Evolutionary conservation across 2,797 vertebrate genomes (phyloP).

Genomic region (Mus caroli): DNA sequence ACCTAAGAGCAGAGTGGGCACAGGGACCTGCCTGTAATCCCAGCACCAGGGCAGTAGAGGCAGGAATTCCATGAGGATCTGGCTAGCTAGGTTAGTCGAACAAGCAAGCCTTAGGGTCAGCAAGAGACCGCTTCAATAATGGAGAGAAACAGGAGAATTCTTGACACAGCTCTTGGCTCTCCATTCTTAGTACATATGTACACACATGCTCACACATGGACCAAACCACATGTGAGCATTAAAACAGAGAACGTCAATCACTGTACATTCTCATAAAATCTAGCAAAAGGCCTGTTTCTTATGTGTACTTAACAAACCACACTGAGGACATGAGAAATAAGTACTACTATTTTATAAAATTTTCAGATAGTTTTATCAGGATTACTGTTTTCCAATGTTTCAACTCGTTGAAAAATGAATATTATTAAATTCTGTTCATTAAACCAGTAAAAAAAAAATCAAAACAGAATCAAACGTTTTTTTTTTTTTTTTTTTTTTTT

Average conservation of each 20-base stretch:
- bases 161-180: neutral
- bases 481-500: too few relatives aligned
- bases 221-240: neutral
- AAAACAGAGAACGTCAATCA: neutral
- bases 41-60: neutral
- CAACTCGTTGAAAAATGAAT: neutral
- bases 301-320: neutral
- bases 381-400: neutral
- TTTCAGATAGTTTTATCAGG: neutral
- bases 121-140: neutral
- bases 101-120: neutral
- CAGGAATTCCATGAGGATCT: too few relatives aligned
- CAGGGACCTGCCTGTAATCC: neutral
- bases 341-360: neutral
- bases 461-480: neutral
- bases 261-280: neutral
- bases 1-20: too few relatives aligned
- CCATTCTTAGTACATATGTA: neutral
- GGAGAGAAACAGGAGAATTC: neutral
- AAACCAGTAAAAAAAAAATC: constrained; percentile 25
- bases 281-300: neutral
- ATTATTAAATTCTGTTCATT: neutral
- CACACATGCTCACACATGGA: neutral
- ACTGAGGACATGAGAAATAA: neutral
- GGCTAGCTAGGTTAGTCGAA: neutral